Evolutionary conservation across 30 jellyfish, hydroid and myxozoan genomes (phyloP).

Genomic region (Cassiopea andromeda): DNA sequence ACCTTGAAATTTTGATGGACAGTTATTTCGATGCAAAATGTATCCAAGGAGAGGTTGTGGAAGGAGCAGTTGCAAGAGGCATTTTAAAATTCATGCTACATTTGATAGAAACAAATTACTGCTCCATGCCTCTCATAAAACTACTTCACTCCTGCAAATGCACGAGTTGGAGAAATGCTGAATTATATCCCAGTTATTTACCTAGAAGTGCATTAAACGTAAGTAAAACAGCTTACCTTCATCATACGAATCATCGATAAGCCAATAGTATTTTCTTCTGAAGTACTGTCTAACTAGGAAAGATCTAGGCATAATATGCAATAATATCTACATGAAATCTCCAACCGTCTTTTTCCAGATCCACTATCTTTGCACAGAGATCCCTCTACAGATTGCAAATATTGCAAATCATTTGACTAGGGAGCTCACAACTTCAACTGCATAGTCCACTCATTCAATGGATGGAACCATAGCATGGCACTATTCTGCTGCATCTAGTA

Average conservation of each 20-base stretch:
- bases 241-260: conserved; percentile 57
- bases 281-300: conserved; percentile 84
- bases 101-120: too few relatives aligned
- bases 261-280: conserved; percentile 57
- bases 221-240: conserved; percentile 39
- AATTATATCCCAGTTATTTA: too few relatives aligned
- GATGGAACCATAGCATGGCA: background rate
- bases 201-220: too few relatives aligned
- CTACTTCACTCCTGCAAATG: background rate
- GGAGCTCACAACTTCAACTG: background rate
- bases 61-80: too few relatives aligned
- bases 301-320: conserved; percentile 93
- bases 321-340: conserved; percentile 5
- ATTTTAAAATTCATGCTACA: too few relatives aligned
- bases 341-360: background rate
- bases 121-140: too few relatives aligned
- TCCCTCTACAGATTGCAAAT: background rate
- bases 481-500: background rate
- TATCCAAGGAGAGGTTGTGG: too few relatives aligned
- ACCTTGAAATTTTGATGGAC: too few relatives aligned
- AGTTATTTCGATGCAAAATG: too few relatives aligned
- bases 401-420: conserved; percentile 3
- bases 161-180: background rate
- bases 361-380: background rate
- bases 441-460: background rate